Percentiles rank a stretch among this genome's conserved stretches.
Evolutionary conservation across 92 coral and sea anemone genomes (phyloP).

Genomic region (Siderastrea siderea): DNA sequence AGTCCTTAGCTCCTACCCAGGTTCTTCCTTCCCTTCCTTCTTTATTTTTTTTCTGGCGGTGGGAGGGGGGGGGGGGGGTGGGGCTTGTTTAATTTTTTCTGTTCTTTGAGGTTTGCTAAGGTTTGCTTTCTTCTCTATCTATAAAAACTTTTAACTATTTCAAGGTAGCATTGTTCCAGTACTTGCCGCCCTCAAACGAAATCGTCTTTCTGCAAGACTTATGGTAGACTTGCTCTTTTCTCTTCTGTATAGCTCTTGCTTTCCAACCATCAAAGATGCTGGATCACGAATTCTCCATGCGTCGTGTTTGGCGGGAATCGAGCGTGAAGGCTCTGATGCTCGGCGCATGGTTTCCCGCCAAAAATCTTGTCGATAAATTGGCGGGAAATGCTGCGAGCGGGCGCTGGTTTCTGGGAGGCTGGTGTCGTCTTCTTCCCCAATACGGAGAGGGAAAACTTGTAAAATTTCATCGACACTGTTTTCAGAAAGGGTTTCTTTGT

Average conservation of each 20-base stretch:
- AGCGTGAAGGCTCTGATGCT: slow-evolving; percentile 48
- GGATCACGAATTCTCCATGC: slow-evolving; percentile 49
- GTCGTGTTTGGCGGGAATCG: slow-evolving; percentile 69
- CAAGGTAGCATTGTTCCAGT: neutral
- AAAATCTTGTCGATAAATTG: slow-evolving; percentile 78
- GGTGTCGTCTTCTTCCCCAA: slow-evolving; percentile 12
- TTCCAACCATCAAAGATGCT: slow-evolving; percentile 52
- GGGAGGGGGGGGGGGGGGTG: no score
- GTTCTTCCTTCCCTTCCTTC: no score
- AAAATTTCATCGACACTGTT: slow-evolving; percentile 46
- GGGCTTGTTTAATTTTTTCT: no score
- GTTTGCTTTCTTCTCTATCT: no score
- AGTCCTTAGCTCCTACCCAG: no score
- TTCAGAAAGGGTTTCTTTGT: neutral
- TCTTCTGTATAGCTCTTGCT: slow-evolving; percentile 53
- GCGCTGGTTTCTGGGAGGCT: neutral
- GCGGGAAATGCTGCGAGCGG: slow-evolving; percentile 63
- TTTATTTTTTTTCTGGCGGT: no score
- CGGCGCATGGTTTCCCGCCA: slow-evolving; percentile 73
- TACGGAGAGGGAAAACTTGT: slow-evolving; percentile 63
- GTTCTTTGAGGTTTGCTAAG: no score
- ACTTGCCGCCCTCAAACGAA: slow-evolving; percentile 18
- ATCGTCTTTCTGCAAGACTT: slow-evolving; percentile 73
- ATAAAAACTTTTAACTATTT: neutral
- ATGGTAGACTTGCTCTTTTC: slow-evolving; percentile 19